Conservation (phyloP, 1,140 invertebrate genomes). For the Papilio xuthus region DNA sequence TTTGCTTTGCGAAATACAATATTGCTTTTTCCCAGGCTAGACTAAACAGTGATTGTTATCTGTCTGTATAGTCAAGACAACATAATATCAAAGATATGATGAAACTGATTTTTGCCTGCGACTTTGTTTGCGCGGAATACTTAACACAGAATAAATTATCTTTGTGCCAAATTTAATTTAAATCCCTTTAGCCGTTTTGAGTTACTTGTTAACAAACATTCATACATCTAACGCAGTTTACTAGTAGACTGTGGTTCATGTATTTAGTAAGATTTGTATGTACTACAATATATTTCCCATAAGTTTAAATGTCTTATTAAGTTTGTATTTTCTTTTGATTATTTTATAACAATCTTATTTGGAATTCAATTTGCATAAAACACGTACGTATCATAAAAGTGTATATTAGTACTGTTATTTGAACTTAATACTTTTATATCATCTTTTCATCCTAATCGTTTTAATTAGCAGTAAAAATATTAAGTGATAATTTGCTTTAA, state of each 20-base stretch:
- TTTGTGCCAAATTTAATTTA: no score
- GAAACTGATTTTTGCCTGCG: not conserved
- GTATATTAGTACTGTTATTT: not conserved
- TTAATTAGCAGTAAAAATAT: slow-evolving; percentile 7
- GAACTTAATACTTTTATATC: not conserved
- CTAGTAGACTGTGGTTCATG: no score
- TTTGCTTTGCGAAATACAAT: slow-evolving; percentile 2
- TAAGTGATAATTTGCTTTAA: not conserved
- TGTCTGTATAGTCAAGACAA: not conserved
- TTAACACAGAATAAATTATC: no score
- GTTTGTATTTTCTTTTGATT: not conserved
- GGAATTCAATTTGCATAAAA: not conserved
- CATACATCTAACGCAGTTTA: no score
- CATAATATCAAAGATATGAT: not conserved
- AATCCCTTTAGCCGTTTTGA: no score
- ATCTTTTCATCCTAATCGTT: not conserved
- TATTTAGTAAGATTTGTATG: not conserved
- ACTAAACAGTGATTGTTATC: not conserved
- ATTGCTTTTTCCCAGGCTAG: slow-evolving; percentile 1
- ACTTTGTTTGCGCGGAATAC: no score
- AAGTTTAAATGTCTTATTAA: not conserved
- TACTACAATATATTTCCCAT: not conserved
- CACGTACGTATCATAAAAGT: no score
- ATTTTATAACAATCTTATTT: not conserved
- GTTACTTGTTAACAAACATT: no score